Percentiles rank a stretch among this genome's conserved stretches.
Conservation (phyloP, 2,113 vertebrate species). For the Haemorhous mexicanus region DNA sequence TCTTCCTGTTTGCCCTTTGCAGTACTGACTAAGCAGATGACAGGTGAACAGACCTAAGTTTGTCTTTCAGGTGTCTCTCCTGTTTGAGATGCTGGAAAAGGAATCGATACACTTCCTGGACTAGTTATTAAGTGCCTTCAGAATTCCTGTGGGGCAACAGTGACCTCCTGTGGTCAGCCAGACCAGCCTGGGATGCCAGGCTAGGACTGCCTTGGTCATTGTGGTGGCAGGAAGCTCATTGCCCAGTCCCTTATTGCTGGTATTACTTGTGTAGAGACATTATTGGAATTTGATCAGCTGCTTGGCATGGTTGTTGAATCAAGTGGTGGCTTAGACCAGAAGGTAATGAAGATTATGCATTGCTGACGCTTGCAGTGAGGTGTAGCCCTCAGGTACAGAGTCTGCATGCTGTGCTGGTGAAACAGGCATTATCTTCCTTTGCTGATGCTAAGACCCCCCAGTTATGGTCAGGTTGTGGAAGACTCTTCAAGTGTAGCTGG, state of each 20-base stretch:
- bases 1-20: not conserved
- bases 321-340: not conserved
- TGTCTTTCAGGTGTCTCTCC: not conserved
- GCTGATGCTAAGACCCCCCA: not conserved
- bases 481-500: not conserved
- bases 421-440: not conserved
- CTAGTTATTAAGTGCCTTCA: not conserved
- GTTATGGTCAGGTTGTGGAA: not conserved
- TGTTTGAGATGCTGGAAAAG: not conserved
- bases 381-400: not conserved
- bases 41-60: not conserved
- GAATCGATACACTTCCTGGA: not conserved
- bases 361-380: not conserved
- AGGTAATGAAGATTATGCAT: not conserved
- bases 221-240: not conserved
- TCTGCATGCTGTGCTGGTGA: not conserved
- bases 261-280: not conserved
- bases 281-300: not conserved
- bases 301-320: not conserved
- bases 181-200: not conserved
- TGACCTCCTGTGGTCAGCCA: slow-evolving; percentile 53
- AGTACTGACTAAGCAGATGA: not conserved
- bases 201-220: accelerated
- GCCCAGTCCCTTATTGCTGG: not conserved
- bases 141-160: not conserved